A percentile compares a stretch with the other conserved stretches of the same genome.
Conservation (phyloP, 2,113 vertebrate species). For the Gyps fulvus region DNA sequence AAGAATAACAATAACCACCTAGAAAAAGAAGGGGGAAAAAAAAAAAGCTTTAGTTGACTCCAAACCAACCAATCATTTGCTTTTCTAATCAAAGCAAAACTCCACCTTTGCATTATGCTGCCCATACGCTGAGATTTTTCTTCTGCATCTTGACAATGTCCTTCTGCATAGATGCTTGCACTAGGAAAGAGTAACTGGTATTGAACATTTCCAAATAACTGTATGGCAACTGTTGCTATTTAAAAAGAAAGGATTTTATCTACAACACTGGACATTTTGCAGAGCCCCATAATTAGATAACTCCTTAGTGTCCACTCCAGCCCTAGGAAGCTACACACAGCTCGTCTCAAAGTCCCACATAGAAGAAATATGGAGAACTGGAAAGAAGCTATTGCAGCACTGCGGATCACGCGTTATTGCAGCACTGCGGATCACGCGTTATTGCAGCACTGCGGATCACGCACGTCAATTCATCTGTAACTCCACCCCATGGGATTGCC, state of each 20-base stretch:
- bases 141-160: neutral
- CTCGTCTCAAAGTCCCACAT: neutral
- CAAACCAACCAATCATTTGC: rapidly evolving
- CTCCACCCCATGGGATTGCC: neutral
- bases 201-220: neutral
- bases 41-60: neutral
- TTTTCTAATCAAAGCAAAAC: neutral
- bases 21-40: neutral
- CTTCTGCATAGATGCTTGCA: neutral
- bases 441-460: neutral
- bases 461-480: neutral
- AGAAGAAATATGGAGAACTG: neutral
- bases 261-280: neutral
- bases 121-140: neutral
- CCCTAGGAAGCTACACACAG: neutral
- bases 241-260: neutral
- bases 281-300: neutral
- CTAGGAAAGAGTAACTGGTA: neutral
- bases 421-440: neutral
- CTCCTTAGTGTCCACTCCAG: neutral
- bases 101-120: neutral
- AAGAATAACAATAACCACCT: neutral
- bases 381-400: neutral
- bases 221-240: neutral
- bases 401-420: neutral